Conservation (phyloP, 1,140 invertebrate genomes). For the Drosophila chauvacae region DNA sequence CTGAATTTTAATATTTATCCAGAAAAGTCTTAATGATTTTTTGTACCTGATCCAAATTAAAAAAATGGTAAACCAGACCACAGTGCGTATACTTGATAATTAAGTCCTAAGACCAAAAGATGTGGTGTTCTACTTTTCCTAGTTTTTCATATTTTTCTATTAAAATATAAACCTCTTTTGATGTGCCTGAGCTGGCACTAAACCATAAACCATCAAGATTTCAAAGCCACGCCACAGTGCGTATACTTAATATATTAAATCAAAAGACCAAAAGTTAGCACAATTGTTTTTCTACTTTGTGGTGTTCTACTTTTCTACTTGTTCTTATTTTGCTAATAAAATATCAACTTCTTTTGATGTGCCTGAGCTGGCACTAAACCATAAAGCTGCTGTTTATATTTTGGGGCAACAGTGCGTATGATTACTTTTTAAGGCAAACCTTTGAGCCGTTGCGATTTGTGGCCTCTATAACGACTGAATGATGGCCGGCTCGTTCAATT, state of each 20-base stretch:
- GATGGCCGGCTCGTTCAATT: conserved; percentile 14
- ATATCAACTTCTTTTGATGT: conserved; percentile 10
- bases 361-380: conserved; percentile 1
- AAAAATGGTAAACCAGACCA: neutral
- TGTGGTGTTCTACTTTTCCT: neutral
- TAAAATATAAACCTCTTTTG: conserved; percentile 11
- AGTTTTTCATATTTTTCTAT: neutral
- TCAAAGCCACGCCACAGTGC: neutral
- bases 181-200: neutral
- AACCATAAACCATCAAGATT: neutral
- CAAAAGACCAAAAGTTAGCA: neutral
- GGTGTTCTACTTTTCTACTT: neutral
- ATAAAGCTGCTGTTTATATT: conserved; percentile 2
- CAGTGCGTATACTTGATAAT: neutral
- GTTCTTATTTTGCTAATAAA: neutral
- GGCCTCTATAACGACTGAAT: conserved; percentile 1
- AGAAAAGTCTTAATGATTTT: neutral
- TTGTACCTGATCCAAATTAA: neutral
- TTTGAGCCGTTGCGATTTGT: conserved; percentile 6
- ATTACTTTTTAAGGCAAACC: conserved; percentile 3
- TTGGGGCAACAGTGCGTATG: conserved; percentile 38
- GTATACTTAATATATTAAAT: neutral
- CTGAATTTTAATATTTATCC: neutral
- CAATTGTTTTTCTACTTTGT: neutral
- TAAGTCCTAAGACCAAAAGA: neutral